Percentiles rank a stretch among this genome's conserved stretches.
phyloP scores from a whole-genome alignment of 2,888 invertebrate species.

The Phaonia tiefii region DNA sequence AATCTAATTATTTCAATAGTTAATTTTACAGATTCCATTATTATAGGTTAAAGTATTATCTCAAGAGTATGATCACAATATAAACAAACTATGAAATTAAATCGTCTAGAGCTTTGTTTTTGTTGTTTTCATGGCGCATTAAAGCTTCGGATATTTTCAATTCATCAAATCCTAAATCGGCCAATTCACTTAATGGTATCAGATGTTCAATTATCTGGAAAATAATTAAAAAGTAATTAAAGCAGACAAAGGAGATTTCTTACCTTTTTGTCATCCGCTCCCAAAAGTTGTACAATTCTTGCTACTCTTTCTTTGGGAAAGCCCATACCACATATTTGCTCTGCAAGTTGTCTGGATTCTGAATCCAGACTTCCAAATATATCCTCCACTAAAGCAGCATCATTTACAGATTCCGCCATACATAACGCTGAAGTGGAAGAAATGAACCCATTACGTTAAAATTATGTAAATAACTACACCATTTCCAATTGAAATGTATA shows the following conservation, averaged over 20 bases:
- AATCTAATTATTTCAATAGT: conserved; percentile 41
- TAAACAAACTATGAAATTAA: conserved; percentile 84
- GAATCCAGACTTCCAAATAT: conserved; percentile 46
- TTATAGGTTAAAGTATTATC: conserved; percentile 17
- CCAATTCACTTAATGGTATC: conserved; percentile 87
- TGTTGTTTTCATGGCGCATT: conserved; percentile 88
- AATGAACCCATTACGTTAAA: too few relatives aligned
- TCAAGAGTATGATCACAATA: conserved; percentile 41
- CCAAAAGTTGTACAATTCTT: conserved; percentile 88
- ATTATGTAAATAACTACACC: too few relatives aligned
- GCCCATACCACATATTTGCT: conserved; percentile 92
- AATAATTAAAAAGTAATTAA: background rate
- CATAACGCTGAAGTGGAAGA: too few relatives aligned
- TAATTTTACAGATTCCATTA: conserved; percentile 31
- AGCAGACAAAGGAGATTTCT: background rate
- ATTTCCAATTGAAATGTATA: too few relatives aligned
- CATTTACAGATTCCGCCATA: background rate
- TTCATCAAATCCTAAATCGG: conserved; percentile 92
- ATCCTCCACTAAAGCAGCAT: conserved; percentile 7
- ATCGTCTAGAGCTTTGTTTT: conserved; percentile 92
- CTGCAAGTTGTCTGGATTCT: conserved; percentile 82
- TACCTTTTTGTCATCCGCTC: conserved; percentile 93
- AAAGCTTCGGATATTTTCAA: conserved; percentile 87
- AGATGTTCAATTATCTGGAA: conserved; percentile 90
- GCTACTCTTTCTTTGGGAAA: conserved; percentile 91